Percentiles rank a stretch among this genome's conserved stretches.
Conservation (phyloP, 2,888 invertebrate species). For the Heteromyza rotundicornis region DNA sequence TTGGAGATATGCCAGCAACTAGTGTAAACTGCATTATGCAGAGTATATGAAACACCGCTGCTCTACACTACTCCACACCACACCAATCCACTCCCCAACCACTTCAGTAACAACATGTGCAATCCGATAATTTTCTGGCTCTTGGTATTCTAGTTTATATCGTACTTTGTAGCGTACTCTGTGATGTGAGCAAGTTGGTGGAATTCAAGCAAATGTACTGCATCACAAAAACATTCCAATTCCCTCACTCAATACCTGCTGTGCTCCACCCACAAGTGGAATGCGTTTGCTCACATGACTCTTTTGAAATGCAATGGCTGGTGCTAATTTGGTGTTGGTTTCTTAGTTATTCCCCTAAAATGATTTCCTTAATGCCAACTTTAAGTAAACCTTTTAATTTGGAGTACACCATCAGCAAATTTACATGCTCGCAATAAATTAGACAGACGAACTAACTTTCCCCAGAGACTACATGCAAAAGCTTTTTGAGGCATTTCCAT, state of each 20-base stretch:
- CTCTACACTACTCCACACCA: too few species aligned
- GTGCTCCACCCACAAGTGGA: neutral
- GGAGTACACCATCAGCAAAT: neutral
- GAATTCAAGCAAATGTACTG: neutral
- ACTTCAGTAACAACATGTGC: too few species aligned
- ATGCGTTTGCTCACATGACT: neutral
- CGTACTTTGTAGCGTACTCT: too few species aligned
- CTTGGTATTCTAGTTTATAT: too few species aligned
- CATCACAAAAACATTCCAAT: neutral
- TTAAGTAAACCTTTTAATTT: neutral
- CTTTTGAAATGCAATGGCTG: neutral
- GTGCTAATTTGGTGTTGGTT: neutral
- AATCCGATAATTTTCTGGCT: too few species aligned
- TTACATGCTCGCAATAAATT: slow-evolving; percentile 6
- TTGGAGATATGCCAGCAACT: neutral
- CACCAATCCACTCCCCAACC: too few species aligned
- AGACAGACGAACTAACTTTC: slow-evolving; percentile 1
- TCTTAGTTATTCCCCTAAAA: too few species aligned
- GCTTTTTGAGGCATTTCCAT: slow-evolving; percentile 3
- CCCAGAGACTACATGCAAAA: slow-evolving; percentile 14
- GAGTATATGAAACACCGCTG: neutral
- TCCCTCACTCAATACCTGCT: neutral
- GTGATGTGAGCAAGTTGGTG: neutral
- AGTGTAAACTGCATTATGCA: too few species aligned
- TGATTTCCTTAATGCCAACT: too few species aligned